Conservation (phyloP, 1,140 invertebrate genomes). For the Parasteatoda tepidariorum region DNA sequence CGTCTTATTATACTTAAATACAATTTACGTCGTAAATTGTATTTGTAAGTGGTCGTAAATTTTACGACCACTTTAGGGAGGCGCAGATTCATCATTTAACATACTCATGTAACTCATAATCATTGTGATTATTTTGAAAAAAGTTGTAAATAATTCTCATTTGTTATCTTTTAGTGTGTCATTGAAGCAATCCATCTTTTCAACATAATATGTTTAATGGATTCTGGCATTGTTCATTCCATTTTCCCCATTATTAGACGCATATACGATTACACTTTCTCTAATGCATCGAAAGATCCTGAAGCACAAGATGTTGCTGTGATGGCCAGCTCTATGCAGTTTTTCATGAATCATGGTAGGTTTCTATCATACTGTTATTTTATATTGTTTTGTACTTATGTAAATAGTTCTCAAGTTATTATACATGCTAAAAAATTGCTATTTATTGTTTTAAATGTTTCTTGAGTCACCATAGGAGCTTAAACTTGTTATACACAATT, state of each 20-base stretch:
- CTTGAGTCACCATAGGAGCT: too few species aligned
- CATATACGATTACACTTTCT: slow-evolving; percentile 38
- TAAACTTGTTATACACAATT: too few species aligned
- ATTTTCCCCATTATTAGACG: slow-evolving; percentile 30
- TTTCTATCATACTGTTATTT: too few species aligned
- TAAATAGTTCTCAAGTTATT: not conserved
- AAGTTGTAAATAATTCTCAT: not conserved
- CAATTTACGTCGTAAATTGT: too few species aligned
- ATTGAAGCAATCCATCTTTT: slow-evolving; percentile 50
- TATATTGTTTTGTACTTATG: not conserved
- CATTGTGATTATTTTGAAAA: too few species aligned
- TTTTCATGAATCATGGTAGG: slow-evolving; percentile 57
- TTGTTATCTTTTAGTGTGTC: slow-evolving; percentile 32
- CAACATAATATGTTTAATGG: slow-evolving; percentile 43
- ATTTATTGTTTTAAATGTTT: too few species aligned
- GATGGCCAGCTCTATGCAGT: slow-evolving; percentile 41
- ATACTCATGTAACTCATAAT: too few species aligned
- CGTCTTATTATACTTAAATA: too few species aligned
- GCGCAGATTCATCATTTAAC: too few species aligned
- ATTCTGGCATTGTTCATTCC: slow-evolving; percentile 48
- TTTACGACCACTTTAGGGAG: too few species aligned
- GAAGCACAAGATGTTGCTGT: slow-evolving; percentile 50
- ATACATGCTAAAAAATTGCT: not conserved
- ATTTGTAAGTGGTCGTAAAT: too few species aligned
- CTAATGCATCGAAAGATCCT: slow-evolving; percentile 1